Evolutionary conservation across 1,140 invertebrate genomes (phyloP).

Genomic region (Drosophila chauvacae): DNA sequence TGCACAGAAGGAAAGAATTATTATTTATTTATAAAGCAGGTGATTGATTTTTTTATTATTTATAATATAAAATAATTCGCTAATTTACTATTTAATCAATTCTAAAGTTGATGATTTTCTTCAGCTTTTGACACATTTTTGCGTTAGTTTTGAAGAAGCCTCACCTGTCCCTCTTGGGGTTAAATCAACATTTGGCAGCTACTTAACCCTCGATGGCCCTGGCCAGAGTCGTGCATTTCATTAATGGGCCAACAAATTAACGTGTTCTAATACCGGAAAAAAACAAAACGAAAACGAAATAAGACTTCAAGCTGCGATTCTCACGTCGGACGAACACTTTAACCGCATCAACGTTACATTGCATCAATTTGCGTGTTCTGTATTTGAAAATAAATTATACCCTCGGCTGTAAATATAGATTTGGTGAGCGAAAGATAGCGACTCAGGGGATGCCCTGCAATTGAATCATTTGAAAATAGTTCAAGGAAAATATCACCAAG

Average conservation of each 20-base stretch:
- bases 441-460: neutral
- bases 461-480: neutral
- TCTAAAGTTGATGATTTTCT: too few relatives aligned
- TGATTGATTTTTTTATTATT: too few relatives aligned
- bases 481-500: neutral
- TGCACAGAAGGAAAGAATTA: neutral
- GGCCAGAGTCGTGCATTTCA: slow-evolving; percentile 46
- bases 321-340: slow-evolving; percentile 13
- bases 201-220: slow-evolving; percentile 12
- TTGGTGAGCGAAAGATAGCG: neutral
- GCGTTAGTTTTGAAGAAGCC: neutral
- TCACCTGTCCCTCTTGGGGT: neutral
- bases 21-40: too few relatives aligned
- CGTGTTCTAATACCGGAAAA: slow-evolving; percentile 73
- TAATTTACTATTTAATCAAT: too few relatives aligned
- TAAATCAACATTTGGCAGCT: slow-evolving; percentile 21
- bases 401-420: slow-evolving; percentile 2
- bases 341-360: slow-evolving; percentile 54
- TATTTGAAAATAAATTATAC: slow-evolving; percentile 53
- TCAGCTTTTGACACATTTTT: too few relatives aligned
- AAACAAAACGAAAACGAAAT: slow-evolving; percentile 35
- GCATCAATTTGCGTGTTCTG: slow-evolving; percentile 67
- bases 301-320: slow-evolving; percentile 13
- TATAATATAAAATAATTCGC: too few relatives aligned
- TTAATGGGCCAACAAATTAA: slow-evolving; percentile 73